phyloP scores from a whole-genome alignment of 1,140 invertebrate species.

The Aphaenogaster rudis region DNA sequence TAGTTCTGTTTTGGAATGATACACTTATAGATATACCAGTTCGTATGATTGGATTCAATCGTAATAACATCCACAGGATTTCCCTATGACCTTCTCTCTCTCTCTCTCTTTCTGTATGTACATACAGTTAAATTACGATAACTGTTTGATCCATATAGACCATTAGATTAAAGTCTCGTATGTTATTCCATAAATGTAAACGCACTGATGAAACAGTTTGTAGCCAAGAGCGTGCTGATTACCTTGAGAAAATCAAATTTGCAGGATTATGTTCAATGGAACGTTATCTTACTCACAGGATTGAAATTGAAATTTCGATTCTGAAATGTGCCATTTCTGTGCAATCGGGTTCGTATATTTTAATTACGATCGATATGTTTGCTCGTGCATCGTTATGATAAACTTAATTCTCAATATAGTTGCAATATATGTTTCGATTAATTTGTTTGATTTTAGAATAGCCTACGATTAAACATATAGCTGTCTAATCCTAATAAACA shows the following conservation, averaged over 20 bases:
- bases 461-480: background rate
- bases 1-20: background rate
- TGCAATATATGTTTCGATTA: background rate
- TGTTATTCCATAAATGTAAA: constrained; percentile 41
- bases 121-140: constrained; percentile 4
- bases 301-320: constrained; percentile 34
- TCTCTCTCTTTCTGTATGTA: background rate
- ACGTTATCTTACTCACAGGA: constrained; percentile 30
- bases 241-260: constrained; percentile 54
- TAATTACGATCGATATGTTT: constrained; percentile 26
- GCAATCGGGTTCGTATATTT: background rate
- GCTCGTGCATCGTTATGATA: background rate
- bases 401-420: background rate
- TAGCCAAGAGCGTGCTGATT: constrained; percentile 7
- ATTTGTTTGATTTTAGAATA: background rate
- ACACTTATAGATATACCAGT: background rate
- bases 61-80: constrained; percentile 16
- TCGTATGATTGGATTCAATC: background rate
- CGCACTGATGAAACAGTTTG: constrained; percentile 25
- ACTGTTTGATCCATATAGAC: constrained; percentile 30
- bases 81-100: background rate
- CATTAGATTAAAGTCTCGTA: constrained; percentile 37
- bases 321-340: background rate
- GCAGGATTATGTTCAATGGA: constrained; percentile 26
- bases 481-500: background rate